Percentiles rank a stretch among this genome's conserved stretches.
These are phyloP conservation scores for Ceratothoa steindachneri DNA, from an alignment of 2,888 invertebrate species.

Conservation along the genomic window DNA sequence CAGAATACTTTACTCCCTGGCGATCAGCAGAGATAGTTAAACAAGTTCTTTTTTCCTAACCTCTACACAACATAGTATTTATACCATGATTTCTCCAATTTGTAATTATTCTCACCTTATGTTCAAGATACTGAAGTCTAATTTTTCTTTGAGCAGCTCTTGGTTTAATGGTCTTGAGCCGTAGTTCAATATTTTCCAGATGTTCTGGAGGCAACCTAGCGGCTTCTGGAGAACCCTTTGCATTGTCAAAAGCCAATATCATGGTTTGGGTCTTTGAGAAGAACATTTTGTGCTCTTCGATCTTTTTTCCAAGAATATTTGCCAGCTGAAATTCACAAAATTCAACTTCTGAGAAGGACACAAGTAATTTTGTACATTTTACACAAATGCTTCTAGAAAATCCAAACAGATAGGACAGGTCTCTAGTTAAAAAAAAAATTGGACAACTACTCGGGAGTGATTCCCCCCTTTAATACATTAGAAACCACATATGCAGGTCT, in stretches of 20 bases:
- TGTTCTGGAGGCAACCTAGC: constrained; percentile 72
- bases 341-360: background rate
- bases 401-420: background rate
- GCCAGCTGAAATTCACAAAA: constrained; percentile 34
- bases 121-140: constrained; percentile 81
- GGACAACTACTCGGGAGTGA: no score
- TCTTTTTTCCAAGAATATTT: constrained; percentile 35
- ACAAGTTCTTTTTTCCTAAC: no score
- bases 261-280: constrained; percentile 77
- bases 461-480: no score
- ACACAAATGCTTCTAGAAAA: background rate
- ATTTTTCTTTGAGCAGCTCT: constrained; percentile 77
- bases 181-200: constrained; percentile 71
- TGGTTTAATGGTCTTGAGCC: constrained; percentile 69
- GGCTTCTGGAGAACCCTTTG: constrained; percentile 65
- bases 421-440: background rate
- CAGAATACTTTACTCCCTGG: no score
- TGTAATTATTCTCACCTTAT: constrained; percentile 61
- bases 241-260: constrained; percentile 71
- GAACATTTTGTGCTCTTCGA: constrained; percentile 60
- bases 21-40: no score
- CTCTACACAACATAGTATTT: no score
- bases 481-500: background rate
- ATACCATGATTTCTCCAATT: no score
- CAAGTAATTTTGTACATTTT: background rate